Percentiles rank a stretch among this genome's conserved stretches.
Evolutionary conservation across 2,113 vertebrate species (phyloP).

Genomic region (Oreochromis aureus): DNA sequence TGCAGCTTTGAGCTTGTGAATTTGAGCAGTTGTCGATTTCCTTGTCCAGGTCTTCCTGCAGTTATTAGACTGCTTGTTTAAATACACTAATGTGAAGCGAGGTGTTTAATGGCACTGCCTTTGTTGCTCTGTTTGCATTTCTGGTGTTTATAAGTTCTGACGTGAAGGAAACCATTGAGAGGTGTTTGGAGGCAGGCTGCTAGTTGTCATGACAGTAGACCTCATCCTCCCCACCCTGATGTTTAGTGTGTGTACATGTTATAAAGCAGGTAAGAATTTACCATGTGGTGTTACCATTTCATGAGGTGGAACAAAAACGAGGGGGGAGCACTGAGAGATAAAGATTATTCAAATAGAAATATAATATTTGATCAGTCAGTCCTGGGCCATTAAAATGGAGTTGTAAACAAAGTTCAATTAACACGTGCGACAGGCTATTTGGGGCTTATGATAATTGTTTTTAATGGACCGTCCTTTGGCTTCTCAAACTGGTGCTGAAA

Average conservation of each 20-base stretch:
- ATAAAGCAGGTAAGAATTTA: constrained; percentile 25
- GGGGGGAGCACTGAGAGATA: not conserved
- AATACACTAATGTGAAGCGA: not conserved
- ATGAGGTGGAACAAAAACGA: not conserved
- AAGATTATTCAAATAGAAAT: not conserved
- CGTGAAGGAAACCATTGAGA: not conserved
- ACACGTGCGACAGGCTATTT: fast-evolving
- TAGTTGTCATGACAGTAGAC: not conserved
- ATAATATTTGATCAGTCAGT: not conserved
- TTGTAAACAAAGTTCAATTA: not conserved
- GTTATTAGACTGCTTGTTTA: not conserved
- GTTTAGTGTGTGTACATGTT: not conserved
- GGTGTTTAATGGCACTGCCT: not conserved
- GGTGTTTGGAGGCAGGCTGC: not conserved
- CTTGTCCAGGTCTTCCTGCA: not conserved
- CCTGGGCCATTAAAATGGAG: not conserved
- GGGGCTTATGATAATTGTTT: not conserved
- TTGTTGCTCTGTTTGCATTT: not conserved
- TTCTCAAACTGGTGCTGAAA: not conserved
- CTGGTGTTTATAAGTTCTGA: not conserved
- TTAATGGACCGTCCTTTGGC: not conserved
- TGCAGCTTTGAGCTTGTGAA: not conserved
- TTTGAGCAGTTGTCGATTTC: not conserved
- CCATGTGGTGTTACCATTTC: not conserved
- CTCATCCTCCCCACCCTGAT: not conserved